phyloP scores from a whole-genome alignment of 2,113 vertebrate species.

The Anarrhichthys ocellatus region DNA sequence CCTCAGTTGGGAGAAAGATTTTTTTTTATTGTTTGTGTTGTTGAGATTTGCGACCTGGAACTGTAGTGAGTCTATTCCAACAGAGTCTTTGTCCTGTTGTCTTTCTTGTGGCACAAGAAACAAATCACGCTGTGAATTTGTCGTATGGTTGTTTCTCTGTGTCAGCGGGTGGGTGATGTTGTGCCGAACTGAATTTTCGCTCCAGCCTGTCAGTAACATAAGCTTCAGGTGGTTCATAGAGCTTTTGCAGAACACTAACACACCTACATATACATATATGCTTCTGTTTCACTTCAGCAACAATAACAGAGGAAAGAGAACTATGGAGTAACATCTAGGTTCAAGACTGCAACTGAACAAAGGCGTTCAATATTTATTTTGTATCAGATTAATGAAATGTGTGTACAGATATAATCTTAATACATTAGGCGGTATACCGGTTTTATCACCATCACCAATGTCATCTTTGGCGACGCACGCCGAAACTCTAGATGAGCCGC shows the following conservation, averaged over 20 bases:
- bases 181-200: constrained; percentile 37
- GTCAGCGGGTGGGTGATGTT: constrained; percentile 41
- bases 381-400: background rate
- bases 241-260: constrained; percentile 6
- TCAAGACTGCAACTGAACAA: background rate
- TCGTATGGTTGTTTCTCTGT: constrained; percentile 3
- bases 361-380: background rate
- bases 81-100: constrained; percentile 20
- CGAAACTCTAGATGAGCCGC: no score
- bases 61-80: constrained; percentile 2
- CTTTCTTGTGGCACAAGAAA: constrained; percentile 37
- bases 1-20: background rate
- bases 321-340: background rate
- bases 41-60: constrained; percentile 34
- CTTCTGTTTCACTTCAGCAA: constrained; percentile 21
- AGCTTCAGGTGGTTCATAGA: constrained; percentile 50
- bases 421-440: no score
- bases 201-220: constrained; percentile 40
- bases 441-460: no score
- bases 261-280: background rate
- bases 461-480: no score
- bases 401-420: background rate
- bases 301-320: constrained; percentile 15
- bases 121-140: constrained; percentile 23
- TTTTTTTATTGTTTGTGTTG: constrained; percentile 26